These are phyloP conservation scores for Pungitius pungitius DNA, from an alignment of 2,113 vertebrate genomes.

Conservation along the genomic window DNA sequence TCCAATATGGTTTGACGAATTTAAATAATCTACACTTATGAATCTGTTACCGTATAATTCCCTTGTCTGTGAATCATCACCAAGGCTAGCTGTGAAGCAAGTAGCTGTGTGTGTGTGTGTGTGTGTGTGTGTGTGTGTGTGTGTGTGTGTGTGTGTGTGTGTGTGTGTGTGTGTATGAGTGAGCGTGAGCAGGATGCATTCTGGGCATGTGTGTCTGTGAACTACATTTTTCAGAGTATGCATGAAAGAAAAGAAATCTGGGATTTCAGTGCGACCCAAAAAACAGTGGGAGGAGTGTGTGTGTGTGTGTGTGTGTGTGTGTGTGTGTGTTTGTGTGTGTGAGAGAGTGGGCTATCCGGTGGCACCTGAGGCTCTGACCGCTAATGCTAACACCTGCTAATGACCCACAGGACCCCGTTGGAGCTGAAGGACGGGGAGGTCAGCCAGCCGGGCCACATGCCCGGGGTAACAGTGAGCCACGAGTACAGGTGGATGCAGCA, in stretches of 20 bases:
- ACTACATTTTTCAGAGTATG: slow-evolving; percentile 39
- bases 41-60: slow-evolving; percentile 46
- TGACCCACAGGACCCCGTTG: slow-evolving; percentile 40
- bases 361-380: slow-evolving; percentile 51
- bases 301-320: no score
- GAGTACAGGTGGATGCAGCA: slow-evolving; percentile 43
- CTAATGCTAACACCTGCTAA: slow-evolving; percentile 58
- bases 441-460: slow-evolving; percentile 51
- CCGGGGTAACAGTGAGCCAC: slow-evolving; percentile 38
- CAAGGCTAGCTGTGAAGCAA: slow-evolving; percentile 5
- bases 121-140: background rate
- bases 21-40: slow-evolving; percentile 54
- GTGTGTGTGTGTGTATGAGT: background rate
- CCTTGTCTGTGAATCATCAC: slow-evolving; percentile 42
- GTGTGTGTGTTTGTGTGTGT: no score
- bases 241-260: slow-evolving; percentile 34
- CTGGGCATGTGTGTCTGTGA: slow-evolving; percentile 9
- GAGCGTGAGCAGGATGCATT: slow-evolving; percentile 9
- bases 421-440: slow-evolving; percentile 64
- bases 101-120: slow-evolving; percentile 6
- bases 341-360: background rate
- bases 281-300: background rate
- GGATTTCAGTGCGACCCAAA: slow-evolving; percentile 45
- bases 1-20: slow-evolving; percentile 37
- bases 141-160: background rate